phyloP scores from a whole-genome alignment of 2,113 vertebrate genomes.

The Melanostigma gelatinosum region DNA sequence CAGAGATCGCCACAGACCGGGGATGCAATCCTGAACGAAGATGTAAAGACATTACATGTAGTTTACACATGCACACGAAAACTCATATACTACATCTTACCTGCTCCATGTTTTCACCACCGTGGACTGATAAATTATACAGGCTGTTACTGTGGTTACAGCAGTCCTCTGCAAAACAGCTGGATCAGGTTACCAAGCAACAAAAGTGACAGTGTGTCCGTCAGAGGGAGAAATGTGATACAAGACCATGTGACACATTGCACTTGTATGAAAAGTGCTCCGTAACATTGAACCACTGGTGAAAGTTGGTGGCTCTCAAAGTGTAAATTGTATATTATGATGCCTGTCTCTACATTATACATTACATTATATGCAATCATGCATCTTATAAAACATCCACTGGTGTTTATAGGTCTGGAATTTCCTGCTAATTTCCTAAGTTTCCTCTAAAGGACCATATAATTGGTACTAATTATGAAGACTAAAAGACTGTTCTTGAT shows the following conservation, averaged over 20 bases:
- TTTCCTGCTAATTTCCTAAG: no score
- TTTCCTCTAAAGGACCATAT: neutral
- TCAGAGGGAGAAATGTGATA: slow-evolving; percentile 51
- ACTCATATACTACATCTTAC: slow-evolving; percentile 55
- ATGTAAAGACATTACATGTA: neutral
- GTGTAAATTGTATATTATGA: neutral
- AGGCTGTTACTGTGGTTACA: slow-evolving; percentile 68
- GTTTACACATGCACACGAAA: slow-evolving; percentile 2
- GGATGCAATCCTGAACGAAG: slow-evolving; percentile 52
- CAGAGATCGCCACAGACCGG: slow-evolving; percentile 63
- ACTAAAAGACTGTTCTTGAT: neutral
- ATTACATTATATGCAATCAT: neutral
- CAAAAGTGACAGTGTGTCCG: slow-evolving; percentile 57
- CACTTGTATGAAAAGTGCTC: slow-evolving; percentile 3
- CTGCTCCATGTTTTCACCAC: slow-evolving; percentile 70
- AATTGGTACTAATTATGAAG: neutral
- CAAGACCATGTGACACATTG: slow-evolving; percentile 31
- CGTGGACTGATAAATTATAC: slow-evolving; percentile 69
- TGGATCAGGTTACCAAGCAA: slow-evolving; percentile 65
- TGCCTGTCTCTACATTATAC: neutral
- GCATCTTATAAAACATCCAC: neutral
- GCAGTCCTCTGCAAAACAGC: slow-evolving; percentile 40
- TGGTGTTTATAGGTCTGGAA: neutral
- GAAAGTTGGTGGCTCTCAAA: slow-evolving; percentile 19
- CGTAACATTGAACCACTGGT: neutral